phyloP scores from a whole-genome alignment of 2,888 invertebrate species.

The Acronicta aceris region DNA sequence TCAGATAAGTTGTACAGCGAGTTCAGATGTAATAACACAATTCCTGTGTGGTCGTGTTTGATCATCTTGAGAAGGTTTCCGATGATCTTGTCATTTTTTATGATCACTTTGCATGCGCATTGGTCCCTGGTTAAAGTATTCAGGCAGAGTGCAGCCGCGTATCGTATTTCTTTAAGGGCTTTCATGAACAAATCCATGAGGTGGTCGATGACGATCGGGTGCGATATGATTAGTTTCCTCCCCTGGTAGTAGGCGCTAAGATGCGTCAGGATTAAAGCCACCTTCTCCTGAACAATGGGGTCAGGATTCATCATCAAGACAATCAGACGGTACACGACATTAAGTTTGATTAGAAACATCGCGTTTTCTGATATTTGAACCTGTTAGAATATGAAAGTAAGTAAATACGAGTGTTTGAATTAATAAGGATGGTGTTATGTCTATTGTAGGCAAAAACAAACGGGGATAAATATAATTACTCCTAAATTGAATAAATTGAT shows the following conservation, averaged over 20 bases:
- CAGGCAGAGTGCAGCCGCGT: conserved; percentile 76
- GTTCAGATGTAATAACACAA: conserved; percentile 73
- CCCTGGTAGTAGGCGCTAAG: conserved; percentile 75
- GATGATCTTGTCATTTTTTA: conserved; percentile 68
- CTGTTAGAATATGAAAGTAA: conserved; percentile 56
- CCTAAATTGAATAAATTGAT: no score
- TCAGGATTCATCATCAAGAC: conserved; percentile 74
- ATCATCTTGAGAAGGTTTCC: conserved; percentile 78
- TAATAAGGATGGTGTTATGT: no score
- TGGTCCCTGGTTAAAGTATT: conserved; percentile 71
- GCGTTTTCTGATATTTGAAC: conserved; percentile 81
- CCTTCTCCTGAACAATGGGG: conserved; percentile 78
- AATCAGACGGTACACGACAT: conserved; percentile 77
- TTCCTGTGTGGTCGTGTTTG: conserved; percentile 76
- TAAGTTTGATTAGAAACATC: conserved; percentile 72
- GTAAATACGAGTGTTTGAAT: background rate
- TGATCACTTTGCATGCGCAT: conserved; percentile 69
- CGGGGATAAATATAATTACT: no score
- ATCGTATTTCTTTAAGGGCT: conserved; percentile 79
- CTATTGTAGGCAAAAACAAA: no score
- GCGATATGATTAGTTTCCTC: conserved; percentile 68
- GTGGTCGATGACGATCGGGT: conserved; percentile 69
- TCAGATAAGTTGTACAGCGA: conserved; percentile 72
- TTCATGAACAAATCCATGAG: conserved; percentile 73
- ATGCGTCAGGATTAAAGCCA: conserved; percentile 73